phyloP scores from a whole-genome alignment of 1,140 invertebrate genomes.

The Drosophila repletoides region DNA sequence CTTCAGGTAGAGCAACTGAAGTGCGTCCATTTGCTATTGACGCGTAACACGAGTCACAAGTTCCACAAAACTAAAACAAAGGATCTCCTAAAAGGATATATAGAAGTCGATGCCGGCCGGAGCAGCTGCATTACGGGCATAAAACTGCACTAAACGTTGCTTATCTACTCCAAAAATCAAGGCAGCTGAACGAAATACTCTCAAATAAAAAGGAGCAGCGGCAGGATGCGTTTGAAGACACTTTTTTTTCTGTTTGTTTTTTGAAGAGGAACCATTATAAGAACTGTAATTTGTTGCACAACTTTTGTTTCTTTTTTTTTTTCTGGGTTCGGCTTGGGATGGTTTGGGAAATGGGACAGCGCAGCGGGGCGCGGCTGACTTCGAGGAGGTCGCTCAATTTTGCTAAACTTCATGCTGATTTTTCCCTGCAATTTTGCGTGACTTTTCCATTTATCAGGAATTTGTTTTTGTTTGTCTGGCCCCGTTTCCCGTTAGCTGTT shows the following conservation, averaged over 20 bases:
- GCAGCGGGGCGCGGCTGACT: neutral
- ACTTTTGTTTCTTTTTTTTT: neutral
- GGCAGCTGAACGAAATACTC: conserved; percentile 17
- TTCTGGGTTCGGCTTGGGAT: neutral
- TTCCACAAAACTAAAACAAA: conserved; percentile 25
- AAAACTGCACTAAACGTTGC: conserved; percentile 3
- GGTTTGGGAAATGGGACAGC: conserved; percentile 10
- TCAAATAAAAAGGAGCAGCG: neutral
- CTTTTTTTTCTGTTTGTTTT: neutral
- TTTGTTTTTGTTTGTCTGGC: conserved; percentile 1
- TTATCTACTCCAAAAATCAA: conserved; percentile 45
- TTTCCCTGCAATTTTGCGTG: conserved; percentile 36
- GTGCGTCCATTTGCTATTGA: conserved; percentile 32
- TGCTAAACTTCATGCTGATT: conserved; percentile 24
- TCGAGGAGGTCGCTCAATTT: conserved; percentile 14
- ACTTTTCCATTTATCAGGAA: conserved; percentile 22
- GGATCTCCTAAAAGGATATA: neutral
- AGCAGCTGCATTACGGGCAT: conserved; percentile 21
- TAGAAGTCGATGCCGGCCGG: conserved; percentile 4
- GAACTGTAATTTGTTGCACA: neutral
- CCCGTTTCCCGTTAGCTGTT: neutral
- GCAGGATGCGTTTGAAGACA: conserved; percentile 12
- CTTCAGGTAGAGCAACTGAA: conserved; percentile 8
- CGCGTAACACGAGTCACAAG: conserved; percentile 70
- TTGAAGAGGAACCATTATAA: neutral